Percentiles rank a stretch among this genome's conserved stretches.
Evolutionary conservation across 2,113 vertebrate species (phyloP).

Genomic region (Ailurus styani): DNA sequence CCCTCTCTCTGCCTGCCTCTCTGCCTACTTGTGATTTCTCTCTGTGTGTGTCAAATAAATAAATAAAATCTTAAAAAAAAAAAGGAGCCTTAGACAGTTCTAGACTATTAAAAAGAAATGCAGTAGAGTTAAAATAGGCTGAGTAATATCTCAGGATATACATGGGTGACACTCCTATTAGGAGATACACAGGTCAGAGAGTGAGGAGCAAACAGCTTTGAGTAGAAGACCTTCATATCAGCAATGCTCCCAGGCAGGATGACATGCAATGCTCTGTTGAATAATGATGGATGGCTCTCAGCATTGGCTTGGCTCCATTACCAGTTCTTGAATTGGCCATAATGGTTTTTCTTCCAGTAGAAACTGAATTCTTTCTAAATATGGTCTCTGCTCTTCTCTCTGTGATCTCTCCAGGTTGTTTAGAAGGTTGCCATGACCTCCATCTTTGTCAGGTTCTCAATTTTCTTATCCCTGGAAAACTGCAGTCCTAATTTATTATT

Average conservation of each 20-base stretch:
- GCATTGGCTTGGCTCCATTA: background rate
- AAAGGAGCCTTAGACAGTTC: background rate
- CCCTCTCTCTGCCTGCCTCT: too few relatives aligned
- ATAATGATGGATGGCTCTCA: background rate
- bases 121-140: background rate
- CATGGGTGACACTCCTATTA: background rate
- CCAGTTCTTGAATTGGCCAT: background rate
- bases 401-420: background rate
- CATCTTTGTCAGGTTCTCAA: background rate
- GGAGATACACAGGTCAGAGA: background rate
- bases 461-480: background rate
- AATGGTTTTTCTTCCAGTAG: background rate
- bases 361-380: background rate
- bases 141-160: background rate
- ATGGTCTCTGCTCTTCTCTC: background rate
- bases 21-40: too few relatives aligned
- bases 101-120: background rate
- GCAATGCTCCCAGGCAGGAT: background rate
- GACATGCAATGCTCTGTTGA: background rate
- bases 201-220: background rate
- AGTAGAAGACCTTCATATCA: background rate
- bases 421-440: background rate
- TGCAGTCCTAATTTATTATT: background rate
- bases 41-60: too few relatives aligned
- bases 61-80: too few relatives aligned